Evolutionary conservation across 2,888 invertebrate genomes (phyloP), one percentile per base, ranked within the genome.

Genomic region (Endotricha flammealis): DNA sequence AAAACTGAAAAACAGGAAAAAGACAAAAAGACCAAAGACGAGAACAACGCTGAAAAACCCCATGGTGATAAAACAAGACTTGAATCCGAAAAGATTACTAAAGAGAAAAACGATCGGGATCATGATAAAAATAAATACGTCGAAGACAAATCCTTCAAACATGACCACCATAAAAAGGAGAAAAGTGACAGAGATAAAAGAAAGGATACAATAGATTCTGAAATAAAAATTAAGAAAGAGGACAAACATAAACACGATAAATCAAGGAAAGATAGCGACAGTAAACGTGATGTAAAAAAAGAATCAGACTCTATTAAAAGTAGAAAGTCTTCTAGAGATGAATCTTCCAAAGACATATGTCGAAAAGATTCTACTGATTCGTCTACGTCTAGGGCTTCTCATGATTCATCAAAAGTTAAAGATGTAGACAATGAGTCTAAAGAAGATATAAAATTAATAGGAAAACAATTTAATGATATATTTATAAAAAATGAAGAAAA

Each of bases 311-410:
- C 55, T 12, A 48, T 57, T 10, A 87, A 81, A 65, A 62, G 57
- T 46, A 65, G 80, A 22, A 87, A 87, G 48, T 67, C 76, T 27
- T 86, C 87, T 5, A 71, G 79, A 53, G 87, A 87, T 44, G 87
- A 87, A 59, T 61, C 67, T 25, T 47, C 64, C 1, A 71, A 73
- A 53, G 87, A 87, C 42, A 58, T 86, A 7, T 64, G 65, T 50
- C 70, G 87, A 4, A 87, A 87, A 63, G 87, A 87, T 68, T 87
- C 87, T 5, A 87, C 86, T 9, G 87, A 87, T 50, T 87, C 87
- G 3, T 72, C 82, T 25, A 67, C 83, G 9, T 87, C 87, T 10
- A 70, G 80, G 57, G 63, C 79, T 23, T 87, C 87, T 4, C 76
- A 86, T 36, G 87, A 87, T 53, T 81, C 86, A 5, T 39, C 58